Evolutionary conservation across 2,113 vertebrate species (phyloP).

Genomic region (Dipodomys spectabilis): DNA sequence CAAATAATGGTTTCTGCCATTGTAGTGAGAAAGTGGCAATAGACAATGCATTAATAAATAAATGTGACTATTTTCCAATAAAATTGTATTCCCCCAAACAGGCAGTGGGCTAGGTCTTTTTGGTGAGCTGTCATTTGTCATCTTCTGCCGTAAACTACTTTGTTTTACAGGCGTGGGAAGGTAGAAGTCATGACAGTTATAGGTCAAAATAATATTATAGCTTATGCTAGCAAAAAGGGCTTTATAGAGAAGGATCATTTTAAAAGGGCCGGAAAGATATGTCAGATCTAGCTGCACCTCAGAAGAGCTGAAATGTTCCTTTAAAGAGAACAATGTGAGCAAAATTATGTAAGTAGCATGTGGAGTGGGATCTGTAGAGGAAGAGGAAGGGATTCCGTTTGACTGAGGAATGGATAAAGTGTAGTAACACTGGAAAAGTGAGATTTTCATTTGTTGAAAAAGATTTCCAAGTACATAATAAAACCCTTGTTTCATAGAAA

Average conservation of each 20-base stretch:
- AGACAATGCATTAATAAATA: neutral
- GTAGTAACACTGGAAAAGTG: neutral
- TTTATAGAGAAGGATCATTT: neutral
- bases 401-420: neutral
- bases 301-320: neutral
- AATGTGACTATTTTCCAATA: neutral
- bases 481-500: neutral
- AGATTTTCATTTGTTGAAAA: neutral
- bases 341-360: neutral
- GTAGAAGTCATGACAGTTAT: neutral
- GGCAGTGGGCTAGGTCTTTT: neutral
- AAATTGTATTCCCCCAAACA: constrained; percentile 29
- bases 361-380: neutral
- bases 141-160: neutral
- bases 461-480: neutral
- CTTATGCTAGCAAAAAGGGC: neutral
- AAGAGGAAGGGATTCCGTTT: neutral
- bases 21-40: neutral
- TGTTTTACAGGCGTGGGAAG: constrained; percentile 5
- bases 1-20: neutral
- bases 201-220: neutral
- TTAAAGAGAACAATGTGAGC: neutral
- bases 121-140: neutral
- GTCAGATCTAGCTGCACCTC: neutral
- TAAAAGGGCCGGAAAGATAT: neutral